A percentile compares a stretch with the other conserved stretches of the same genome.
These are phyloP conservation scores for Caenorhabditis becei DNA, from an alignment of 2,888 invertebrate species.

Conservation along the genomic window DNA sequence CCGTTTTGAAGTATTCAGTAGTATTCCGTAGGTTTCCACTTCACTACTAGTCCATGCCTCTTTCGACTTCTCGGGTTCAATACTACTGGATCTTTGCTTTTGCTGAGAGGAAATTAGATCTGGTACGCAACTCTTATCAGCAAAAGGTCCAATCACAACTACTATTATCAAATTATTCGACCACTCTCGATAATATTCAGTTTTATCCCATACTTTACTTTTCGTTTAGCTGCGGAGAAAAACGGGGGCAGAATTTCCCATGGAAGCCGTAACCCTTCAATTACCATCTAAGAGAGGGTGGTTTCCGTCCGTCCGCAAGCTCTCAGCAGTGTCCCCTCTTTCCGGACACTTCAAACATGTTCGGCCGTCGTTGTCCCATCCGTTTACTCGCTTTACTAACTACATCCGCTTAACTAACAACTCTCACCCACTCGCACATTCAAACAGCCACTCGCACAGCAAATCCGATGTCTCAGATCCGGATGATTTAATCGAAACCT, in stretches of 20 bases:
- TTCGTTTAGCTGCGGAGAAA: background rate
- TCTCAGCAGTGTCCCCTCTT: background rate
- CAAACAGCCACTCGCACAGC: slow-evolving; percentile 30
- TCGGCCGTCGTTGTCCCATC: background rate
- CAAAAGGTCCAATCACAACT: no score
- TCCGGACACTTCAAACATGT: slow-evolving; percentile 4
- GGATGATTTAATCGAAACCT: slow-evolving; percentile 10
- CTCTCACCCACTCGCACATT: slow-evolving; percentile 13
- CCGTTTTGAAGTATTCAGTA: slow-evolving; percentile 52
- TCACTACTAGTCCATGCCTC: slow-evolving; percentile 14
- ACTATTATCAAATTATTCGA: no score
- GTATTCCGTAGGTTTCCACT: slow-evolving; percentile 15
- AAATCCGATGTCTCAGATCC: background rate
- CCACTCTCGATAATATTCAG: background rate
- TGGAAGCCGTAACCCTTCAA: slow-evolving; percentile 38
- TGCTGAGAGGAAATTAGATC: no score
- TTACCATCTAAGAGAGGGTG: slow-evolving; percentile 34
- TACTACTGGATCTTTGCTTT: no score
- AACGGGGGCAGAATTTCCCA: slow-evolving; percentile 14
- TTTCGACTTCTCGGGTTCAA: slow-evolving; percentile 7
- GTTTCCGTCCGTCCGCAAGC: slow-evolving; percentile 15
- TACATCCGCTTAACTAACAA: slow-evolving; percentile 16
- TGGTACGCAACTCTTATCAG: no score
- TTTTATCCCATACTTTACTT: no score
- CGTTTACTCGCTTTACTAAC: slow-evolving; percentile 30